A percentile compares a stretch with the other conserved stretches of the same genome.
phyloP scores from a whole-genome alignment of 53 echinoderm and acorn worm species.

The Temnopleurus reevesii region DNA sequence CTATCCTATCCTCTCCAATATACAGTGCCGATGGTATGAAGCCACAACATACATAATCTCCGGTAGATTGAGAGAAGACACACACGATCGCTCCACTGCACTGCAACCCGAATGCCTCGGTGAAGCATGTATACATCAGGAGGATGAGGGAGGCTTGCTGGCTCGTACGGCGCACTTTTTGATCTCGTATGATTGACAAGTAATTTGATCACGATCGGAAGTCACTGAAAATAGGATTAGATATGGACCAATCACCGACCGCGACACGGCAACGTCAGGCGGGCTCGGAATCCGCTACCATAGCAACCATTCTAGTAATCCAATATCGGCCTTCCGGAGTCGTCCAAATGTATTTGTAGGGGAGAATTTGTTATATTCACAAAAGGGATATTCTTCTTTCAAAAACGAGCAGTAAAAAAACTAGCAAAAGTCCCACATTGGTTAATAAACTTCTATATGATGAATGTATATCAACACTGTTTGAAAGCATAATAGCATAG shows the following conservation, averaged over 20 bases:
- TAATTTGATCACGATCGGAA: constrained; percentile 98
- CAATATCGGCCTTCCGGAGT: constrained; percentile 80
- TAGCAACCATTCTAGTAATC: constrained; percentile 72
- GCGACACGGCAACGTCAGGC: constrained; percentile 69
- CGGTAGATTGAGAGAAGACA: neutral
- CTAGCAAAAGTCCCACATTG: neutral
- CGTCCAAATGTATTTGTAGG: constrained; percentile 46
- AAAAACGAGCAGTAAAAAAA: neutral
- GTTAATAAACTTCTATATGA: too few species aligned
- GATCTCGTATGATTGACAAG: constrained; percentile 87
- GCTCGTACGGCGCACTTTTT: constrained; percentile 77
- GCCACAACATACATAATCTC: neutral
- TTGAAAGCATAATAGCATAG: too few species aligned
- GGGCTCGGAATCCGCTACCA: constrained; percentile 66
- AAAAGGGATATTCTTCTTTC: neutral
- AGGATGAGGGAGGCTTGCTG: neutral
- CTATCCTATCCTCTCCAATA: too few species aligned
- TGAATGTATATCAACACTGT: too few species aligned
- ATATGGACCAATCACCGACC: constrained; percentile 78
- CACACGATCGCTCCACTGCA: neutral
- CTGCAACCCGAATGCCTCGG: neutral
- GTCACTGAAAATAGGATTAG: constrained; percentile 84
- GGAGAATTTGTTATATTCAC: neutral
- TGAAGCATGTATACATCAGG: neutral
- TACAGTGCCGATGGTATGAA: too few species aligned